These are phyloP conservation scores for Spicauda simplicius DNA, from an alignment of 2,888 invertebrate species.

Conservation along the genomic window DNA sequence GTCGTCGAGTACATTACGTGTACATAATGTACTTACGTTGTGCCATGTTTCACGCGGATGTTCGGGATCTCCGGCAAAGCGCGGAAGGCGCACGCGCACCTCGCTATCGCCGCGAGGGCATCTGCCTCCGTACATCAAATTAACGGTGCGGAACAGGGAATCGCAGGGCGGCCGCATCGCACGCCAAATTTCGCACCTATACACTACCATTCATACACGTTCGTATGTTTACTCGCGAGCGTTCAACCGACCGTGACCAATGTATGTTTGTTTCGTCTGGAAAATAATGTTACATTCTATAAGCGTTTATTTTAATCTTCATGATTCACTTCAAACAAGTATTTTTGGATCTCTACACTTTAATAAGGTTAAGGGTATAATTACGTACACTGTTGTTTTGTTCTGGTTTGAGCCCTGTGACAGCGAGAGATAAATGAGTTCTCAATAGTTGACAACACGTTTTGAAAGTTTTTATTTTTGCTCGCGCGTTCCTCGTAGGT, in stretches of 20 bases:
- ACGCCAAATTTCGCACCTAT: conserved; percentile 63
- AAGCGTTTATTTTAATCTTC: not conserved
- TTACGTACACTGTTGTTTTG: not conserved
- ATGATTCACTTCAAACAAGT: not conserved
- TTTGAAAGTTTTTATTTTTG: conserved; percentile 1
- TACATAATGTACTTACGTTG: conserved; percentile 10
- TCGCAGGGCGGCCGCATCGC: conserved; percentile 50
- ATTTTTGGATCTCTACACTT: not conserved
- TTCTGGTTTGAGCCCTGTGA: not conserved
- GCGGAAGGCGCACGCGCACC: conserved; percentile 45
- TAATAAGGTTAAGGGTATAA: no score
- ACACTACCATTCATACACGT: conserved; percentile 36
- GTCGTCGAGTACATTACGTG: conserved; percentile 11
- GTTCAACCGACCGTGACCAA: conserved; percentile 57
- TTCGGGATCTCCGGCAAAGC: conserved; percentile 48
- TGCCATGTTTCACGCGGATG: conserved; percentile 25
- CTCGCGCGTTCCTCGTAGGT: not conserved
- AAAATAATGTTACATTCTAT: not conserved
- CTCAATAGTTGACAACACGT: not conserved
- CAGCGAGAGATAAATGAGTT: not conserved
- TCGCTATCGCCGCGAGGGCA: conserved; percentile 61
- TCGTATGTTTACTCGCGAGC: conserved; percentile 53
- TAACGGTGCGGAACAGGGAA: conserved; percentile 71
- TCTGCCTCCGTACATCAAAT: conserved; percentile 71
- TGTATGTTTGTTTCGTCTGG: conserved; percentile 13